phyloP scores from a whole-genome alignment of 2,797 vertebrate genomes.

The Chaunax sp. region DNA sequence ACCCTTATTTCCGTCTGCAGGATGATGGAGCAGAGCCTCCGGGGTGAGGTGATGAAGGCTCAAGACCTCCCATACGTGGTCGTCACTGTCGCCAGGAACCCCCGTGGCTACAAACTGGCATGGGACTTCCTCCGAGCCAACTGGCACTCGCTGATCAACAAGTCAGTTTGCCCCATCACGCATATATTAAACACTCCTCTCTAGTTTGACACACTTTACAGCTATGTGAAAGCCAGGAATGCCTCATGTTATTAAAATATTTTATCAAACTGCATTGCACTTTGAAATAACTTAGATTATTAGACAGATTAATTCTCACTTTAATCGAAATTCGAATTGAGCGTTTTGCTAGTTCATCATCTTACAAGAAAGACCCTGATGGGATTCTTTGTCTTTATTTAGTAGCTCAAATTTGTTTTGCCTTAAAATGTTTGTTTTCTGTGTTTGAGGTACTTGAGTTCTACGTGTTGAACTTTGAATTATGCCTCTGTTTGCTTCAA shows the following conservation, averaged over 20 bases:
- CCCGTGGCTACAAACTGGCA: slow-evolving; percentile 84
- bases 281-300: background rate
- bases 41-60: slow-evolving; percentile 88
- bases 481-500: slow-evolving; percentile 6
- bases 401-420: too few species aligned
- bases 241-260: background rate
- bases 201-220: background rate
- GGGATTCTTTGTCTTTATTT: too few species aligned
- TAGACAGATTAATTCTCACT: too few species aligned
- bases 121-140: slow-evolving; percentile 90
- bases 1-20: slow-evolving; percentile 65
- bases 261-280: background rate
- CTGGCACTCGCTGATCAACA: slow-evolving; percentile 88
- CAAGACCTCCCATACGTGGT: slow-evolving; percentile 89
- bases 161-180: slow-evolving; percentile 76
- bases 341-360: too few species aligned
- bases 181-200: background rate
- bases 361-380: background rate
- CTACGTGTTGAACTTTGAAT: background rate
- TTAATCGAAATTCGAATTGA: too few species aligned
- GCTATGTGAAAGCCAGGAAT: background rate
- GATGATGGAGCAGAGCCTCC: slow-evolving; percentile 90
- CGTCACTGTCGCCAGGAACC: slow-evolving; percentile 83
- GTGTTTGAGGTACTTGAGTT: too few species aligned
- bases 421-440: background rate